Percentiles rank a stretch among this genome's conserved stretches.
Evolutionary conservation across 1,140 invertebrate species (phyloP).

Genomic region (Acyrthosiphon pisum): DNA sequence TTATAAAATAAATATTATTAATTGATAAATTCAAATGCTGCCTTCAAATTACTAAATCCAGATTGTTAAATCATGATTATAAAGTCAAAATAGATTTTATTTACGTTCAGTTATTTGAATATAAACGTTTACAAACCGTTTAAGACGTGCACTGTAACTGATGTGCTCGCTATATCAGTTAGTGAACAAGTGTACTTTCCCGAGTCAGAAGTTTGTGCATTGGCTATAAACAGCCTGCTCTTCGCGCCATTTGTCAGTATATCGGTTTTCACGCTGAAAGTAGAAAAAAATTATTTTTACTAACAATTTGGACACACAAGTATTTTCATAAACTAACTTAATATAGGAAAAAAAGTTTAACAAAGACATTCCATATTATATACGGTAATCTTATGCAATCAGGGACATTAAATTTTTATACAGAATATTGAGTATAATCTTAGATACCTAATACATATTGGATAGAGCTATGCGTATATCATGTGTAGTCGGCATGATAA

Average conservation of each 20-base stretch:
- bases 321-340: not conserved
- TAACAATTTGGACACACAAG: not conserved
- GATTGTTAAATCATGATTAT: too few species aligned
- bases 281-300: not conserved
- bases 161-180: constrained; percentile 77
- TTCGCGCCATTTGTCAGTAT: constrained; percentile 77
- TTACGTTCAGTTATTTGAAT: not conserved
- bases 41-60: not conserved
- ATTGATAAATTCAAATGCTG: not conserved
- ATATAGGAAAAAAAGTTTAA: not conserved
- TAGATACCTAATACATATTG: too few species aligned
- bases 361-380: too few species aligned
- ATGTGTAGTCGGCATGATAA: too few species aligned
- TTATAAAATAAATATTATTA: too few species aligned
- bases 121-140: constrained; percentile 69
- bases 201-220: constrained; percentile 80
- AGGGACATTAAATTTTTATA: too few species aligned
- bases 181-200: constrained; percentile 85
- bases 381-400: too few species aligned
- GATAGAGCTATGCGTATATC: too few species aligned
- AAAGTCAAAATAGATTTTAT: not conserved
- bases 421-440: too few species aligned
- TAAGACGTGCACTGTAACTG: constrained; percentile 80
- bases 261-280: constrained; percentile 80
- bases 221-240: constrained; percentile 81